Percentiles rank a stretch among this genome's conserved stretches.
Evolutionary conservation across 2,888 invertebrate species (phyloP).

Genomic region (Leucoma salicis): DNA sequence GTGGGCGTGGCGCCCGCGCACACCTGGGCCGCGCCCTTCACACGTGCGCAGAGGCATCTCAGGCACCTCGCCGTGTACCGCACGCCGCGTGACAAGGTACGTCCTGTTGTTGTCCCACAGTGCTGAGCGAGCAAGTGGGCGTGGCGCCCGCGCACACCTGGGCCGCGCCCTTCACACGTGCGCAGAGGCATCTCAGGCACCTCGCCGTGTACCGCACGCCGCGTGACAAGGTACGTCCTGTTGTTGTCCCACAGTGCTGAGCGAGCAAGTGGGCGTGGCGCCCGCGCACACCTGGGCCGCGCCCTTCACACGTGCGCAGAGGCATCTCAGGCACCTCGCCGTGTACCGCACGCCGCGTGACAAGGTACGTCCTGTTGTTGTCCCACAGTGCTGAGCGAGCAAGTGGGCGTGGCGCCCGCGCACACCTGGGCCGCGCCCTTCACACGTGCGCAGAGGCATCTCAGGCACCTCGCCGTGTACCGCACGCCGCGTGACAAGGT

Average conservation of each 20-base stretch:
- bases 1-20: constrained; percentile 85
- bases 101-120: constrained; percentile 81
- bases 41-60: constrained; percentile 95
- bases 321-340: constrained; percentile 92
- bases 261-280: constrained; percentile 92
- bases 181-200: constrained; percentile 93
- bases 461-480: constrained; percentile 93
- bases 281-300: constrained; percentile 88
- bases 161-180: constrained; percentile 98
- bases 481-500: constrained; percentile 90
- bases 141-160: constrained; percentile 85
- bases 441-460: constrained; percentile 95
- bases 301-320: constrained; percentile 98
- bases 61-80: constrained; percentile 94
- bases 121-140: constrained; percentile 93
- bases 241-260: constrained; percentile 85
- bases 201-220: constrained; percentile 96
- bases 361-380: constrained; percentile 46
- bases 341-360: constrained; percentile 95
- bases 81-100: constrained; percentile 88
- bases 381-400: constrained; percentile 90
- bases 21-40: constrained; percentile 97
- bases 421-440: constrained; percentile 96
- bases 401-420: constrained; percentile 87
- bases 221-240: constrained; percentile 84